A percentile compares a stretch with the other conserved stretches of the same genome.
These are phyloP conservation scores for Ophioninae sp. DNA, from an alignment of 2,888 invertebrate genomes.

Conservation along the genomic window DNA sequence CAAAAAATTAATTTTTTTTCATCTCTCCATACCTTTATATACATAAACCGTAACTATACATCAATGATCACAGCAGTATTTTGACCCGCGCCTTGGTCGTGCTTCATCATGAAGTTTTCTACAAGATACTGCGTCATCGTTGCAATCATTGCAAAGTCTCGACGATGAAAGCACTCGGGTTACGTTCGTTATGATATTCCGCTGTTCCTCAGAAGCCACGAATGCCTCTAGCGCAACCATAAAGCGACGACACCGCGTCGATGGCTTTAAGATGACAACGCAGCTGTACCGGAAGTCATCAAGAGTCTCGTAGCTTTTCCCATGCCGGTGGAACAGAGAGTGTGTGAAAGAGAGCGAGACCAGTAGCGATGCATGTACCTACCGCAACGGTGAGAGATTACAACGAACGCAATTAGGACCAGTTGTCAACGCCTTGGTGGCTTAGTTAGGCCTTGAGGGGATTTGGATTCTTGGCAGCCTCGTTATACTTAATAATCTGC, in stretches of 20 bases:
- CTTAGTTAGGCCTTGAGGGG: conserved; percentile 58
- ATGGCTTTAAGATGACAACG: conserved; percentile 51
- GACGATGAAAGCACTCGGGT: conserved; percentile 35
- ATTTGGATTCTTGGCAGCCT: conserved; percentile 59
- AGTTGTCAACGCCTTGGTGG: conserved; percentile 66
- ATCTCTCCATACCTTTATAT: conserved; percentile 8
- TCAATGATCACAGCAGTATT: conserved; percentile 15
- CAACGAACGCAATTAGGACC: conserved; percentile 71
- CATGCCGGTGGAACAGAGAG: conserved; percentile 16
- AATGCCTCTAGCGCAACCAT: conserved; percentile 16
- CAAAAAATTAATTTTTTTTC: conserved; percentile 6
- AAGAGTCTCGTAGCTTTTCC: conserved; percentile 65
- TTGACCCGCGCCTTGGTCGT: conserved; percentile 33
- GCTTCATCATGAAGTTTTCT: conserved; percentile 37
- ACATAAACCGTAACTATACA: conserved; percentile 22
- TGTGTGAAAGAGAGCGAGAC: neutral
- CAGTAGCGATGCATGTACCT: conserved; percentile 39
- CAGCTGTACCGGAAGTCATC: conserved; percentile 69
- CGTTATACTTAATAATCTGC: conserved; percentile 62
- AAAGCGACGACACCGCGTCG: conserved; percentile 23
- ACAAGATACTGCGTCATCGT: conserved; percentile 11
- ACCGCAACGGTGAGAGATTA: conserved; percentile 59
- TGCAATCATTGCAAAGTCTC: neutral
- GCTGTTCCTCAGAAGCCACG: conserved; percentile 11
- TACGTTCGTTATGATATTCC: conserved; percentile 10